Evolutionary conservation across 1,140 invertebrate genomes (phyloP).

Genomic region (Whitmania pigra): DNA sequence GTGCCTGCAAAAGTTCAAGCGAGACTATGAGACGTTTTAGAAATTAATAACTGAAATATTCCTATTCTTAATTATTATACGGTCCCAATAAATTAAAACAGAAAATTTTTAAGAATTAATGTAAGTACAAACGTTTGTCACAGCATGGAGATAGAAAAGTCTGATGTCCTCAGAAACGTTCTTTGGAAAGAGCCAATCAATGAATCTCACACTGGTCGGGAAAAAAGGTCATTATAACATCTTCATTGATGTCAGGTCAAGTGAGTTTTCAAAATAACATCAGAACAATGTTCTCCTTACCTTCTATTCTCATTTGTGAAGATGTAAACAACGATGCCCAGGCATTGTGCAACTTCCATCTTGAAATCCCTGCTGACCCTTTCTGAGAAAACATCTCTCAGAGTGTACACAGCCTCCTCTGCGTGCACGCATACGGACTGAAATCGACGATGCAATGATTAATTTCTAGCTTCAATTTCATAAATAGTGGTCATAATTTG

Average conservation of each 20-base stretch:
- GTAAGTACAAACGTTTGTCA: background rate
- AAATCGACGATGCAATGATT: slow-evolving; percentile 1
- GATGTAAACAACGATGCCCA: slow-evolving; percentile 2
- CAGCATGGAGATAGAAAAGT: slow-evolving; percentile 5
- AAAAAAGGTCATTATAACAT: background rate
- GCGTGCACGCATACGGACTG: slow-evolving; percentile 27
- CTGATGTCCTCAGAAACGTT: background rate
- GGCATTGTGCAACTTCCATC: slow-evolving; percentile 1
- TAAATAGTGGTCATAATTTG: too few relatives aligned
- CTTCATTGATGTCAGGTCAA: too few relatives aligned
- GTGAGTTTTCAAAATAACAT: too few relatives aligned
- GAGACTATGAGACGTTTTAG: background rate
- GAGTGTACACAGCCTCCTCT: slow-evolving; percentile 30
- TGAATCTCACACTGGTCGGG: background rate
- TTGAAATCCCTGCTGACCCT: slow-evolving; percentile 27
- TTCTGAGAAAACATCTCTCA: slow-evolving; percentile 35
- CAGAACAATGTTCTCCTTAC: background rate
- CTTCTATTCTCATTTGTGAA: slow-evolving; percentile 4
- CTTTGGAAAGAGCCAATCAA: background rate
- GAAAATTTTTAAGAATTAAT: background rate
- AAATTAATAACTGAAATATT: too few relatives aligned
- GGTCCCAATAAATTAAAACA: too few relatives aligned
- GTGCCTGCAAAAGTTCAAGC: background rate
- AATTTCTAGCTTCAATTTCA: too few relatives aligned
- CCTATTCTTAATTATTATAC: too few relatives aligned